A percentile compares a stretch with the other conserved stretches of the same genome.
Conservation (phyloP, 1,140 invertebrate species). For the Liolophura sinensis region DNA sequence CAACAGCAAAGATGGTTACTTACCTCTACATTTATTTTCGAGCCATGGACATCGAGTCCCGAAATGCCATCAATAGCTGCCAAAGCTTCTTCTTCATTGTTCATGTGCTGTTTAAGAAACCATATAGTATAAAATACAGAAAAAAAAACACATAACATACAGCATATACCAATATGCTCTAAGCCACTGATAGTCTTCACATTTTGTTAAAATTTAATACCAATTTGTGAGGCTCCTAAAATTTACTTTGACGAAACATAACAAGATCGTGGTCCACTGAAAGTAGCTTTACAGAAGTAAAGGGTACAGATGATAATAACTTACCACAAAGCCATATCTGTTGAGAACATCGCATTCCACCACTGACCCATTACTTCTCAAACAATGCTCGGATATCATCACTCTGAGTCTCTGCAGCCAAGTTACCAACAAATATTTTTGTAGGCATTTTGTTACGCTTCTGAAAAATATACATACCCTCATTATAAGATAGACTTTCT, state of each 20-base stretch:
- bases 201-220: conserved; percentile 11
- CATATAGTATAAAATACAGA: neutral
- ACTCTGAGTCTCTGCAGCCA: conserved; percentile 83
- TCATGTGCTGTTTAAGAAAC: conserved; percentile 77
- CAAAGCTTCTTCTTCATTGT: conserved; percentile 86
- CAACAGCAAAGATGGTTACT: too few species aligned
- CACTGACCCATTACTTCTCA: conserved; percentile 93
- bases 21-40: conserved; percentile 90
- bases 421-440: conserved; percentile 95
- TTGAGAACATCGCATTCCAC: conserved; percentile 95
- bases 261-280: neutral
- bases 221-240: neutral
- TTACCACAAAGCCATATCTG: conserved; percentile 94
- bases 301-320: conserved; percentile 32
- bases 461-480: conserved; percentile 9
- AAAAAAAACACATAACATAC: neutral
- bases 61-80: conserved; percentile 90
- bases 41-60: conserved; percentile 82
- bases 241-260: neutral
- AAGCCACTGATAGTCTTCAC: conserved; percentile 1
- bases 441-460: conserved; percentile 27
- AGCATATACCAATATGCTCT: neutral
- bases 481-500: conserved; percentile 1
- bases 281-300: conserved; percentile 3
- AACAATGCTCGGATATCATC: conserved; percentile 87